Conservation (phyloP, 2,888 invertebrate species). For the Chironomus tentans region DNA sequence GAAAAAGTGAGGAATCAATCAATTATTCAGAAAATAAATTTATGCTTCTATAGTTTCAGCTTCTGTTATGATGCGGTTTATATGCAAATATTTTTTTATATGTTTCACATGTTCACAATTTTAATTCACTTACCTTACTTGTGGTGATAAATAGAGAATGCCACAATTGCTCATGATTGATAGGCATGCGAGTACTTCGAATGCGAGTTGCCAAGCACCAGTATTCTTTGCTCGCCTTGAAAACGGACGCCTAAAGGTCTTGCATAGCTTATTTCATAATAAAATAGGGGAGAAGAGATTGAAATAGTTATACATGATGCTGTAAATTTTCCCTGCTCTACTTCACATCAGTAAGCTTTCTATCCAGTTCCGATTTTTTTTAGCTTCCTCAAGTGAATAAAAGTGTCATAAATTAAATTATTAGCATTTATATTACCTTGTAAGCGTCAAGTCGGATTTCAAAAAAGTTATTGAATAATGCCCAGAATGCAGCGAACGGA, state of each 20-base stretch:
- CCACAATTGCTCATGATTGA: slow-evolving; percentile 68
- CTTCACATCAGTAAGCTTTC: no score
- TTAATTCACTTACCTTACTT: slow-evolving; percentile 42
- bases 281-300: neutral
- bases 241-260: slow-evolving; percentile 59
- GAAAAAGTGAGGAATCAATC: slow-evolving; percentile 11
- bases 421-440: slow-evolving; percentile 42
- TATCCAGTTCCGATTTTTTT: no score
- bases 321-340: neutral
- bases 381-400: no score
- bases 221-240: slow-evolving; percentile 57
- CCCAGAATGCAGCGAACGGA: slow-evolving; percentile 65
- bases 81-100: neutral
- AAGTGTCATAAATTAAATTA: neutral
- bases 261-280: slow-evolving; percentile 44
- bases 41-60: no score
- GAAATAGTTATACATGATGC: neutral
- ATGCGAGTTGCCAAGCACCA: slow-evolving; percentile 65
- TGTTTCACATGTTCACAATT: neutral
- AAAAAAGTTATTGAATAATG: slow-evolving; percentile 61
- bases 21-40: neutral
- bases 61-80: neutral
- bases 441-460: slow-evolving; percentile 67
- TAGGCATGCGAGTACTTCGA: slow-evolving; percentile 48
- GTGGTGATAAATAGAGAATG: slow-evolving; percentile 57